These are phyloP conservation scores for Elgaria multicarinata DNA, from an alignment of 2,113 vertebrate genomes.

Conservation along the genomic window DNA sequence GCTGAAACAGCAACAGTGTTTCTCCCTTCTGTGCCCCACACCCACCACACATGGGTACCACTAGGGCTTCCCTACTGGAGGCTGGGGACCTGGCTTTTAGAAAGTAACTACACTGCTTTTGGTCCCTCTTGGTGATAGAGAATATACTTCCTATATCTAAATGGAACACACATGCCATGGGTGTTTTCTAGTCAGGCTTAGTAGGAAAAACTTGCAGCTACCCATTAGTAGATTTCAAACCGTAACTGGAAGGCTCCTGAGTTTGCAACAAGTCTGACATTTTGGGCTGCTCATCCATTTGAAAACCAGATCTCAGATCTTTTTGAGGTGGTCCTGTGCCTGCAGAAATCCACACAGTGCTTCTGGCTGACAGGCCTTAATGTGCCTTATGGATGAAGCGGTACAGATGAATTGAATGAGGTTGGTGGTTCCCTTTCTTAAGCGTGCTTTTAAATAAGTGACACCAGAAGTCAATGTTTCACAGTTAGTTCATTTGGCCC, in stretches of 20 bases:
- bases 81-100: neutral
- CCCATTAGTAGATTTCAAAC: neutral
- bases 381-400: accelerated
- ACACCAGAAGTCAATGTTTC: neutral
- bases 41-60: neutral
- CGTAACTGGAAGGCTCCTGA: neutral
- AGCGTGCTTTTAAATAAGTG: accelerated
- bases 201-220: neutral
- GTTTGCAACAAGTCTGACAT: neutral
- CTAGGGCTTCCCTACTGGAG: neutral
- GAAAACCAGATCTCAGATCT: neutral
- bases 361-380: neutral
- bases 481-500: neutral
- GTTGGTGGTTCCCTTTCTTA: neutral
- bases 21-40: neutral
- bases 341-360: neutral
- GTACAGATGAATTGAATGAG: neutral
- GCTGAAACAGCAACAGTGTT: neutral
- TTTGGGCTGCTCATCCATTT: neutral
- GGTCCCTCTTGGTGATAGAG: too few species aligned
- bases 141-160: neutral
- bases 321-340: neutral
- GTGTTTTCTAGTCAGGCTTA: neutral
- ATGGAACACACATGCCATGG: too few species aligned
- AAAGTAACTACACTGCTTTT: neutral